phyloP scores from a whole-genome alignment of 1,140 invertebrate species.

The Bombyx mori region ASM3026992v2 NC_085126.1:511001-511500 shows the following conservation, averaged over 20 bases:
- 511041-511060: slow-evolving; percentile 67
- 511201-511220: slow-evolving; percentile 57
- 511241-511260: slow-evolving; percentile 63
- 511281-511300: slow-evolving; percentile 65
- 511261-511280: slow-evolving; percentile 67
- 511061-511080: slow-evolving; percentile 61
- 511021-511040: slow-evolving; percentile 49
- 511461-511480: too few species aligned
- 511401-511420: too few species aligned
- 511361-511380: too few species aligned
- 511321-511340: not conserved
- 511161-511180: slow-evolving; percentile 42
- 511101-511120: slow-evolving; percentile 59
- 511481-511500: too few species aligned
- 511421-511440: too few species aligned
- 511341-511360: too few species aligned
- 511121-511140: slow-evolving; percentile 56
- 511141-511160: slow-evolving; percentile 59
- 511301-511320: slow-evolving; percentile 39
- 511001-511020: slow-evolving; percentile 67
- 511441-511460: too few species aligned
- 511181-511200: slow-evolving; percentile 41
- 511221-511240: slow-evolving; percentile 54
- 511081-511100: slow-evolving; percentile 48
- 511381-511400: too few species aligned